Evolutionary conservation across 2,888 invertebrate species (phyloP).

Genomic region (Copidosoma aretas): DNA sequence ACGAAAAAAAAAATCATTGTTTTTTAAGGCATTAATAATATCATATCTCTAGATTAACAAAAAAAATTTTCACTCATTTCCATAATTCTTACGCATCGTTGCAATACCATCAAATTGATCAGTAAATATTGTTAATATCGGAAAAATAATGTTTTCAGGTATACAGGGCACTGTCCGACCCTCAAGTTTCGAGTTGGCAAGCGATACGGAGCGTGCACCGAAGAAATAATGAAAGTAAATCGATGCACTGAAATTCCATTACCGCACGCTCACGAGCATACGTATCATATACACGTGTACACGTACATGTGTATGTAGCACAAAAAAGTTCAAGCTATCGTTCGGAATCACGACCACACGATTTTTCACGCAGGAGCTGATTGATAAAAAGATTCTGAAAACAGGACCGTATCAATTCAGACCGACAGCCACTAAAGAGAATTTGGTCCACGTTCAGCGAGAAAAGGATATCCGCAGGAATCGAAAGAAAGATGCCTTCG

Average conservation of each 20-base stretch:
- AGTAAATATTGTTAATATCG: too few species aligned
- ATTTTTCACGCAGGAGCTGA: conserved; percentile 57
- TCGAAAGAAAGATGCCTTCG: conserved; percentile 52
- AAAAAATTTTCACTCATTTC: too few species aligned
- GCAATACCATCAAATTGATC: too few species aligned
- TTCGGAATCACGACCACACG: neutral
- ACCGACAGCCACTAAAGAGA: conserved; percentile 63
- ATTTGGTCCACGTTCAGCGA: conserved; percentile 47
- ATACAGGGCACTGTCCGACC: conserved; percentile 77
- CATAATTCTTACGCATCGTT: too few species aligned
- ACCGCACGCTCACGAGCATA: neutral
- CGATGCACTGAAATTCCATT: conserved; percentile 5
- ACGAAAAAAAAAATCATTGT: too few species aligned
- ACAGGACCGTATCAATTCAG: conserved; percentile 65
- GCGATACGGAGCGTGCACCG: conserved; percentile 74
- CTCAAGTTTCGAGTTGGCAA: conserved; percentile 75
- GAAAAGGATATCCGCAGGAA: conserved; percentile 55
- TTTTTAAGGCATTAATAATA: too few species aligned
- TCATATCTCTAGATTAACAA: too few species aligned
- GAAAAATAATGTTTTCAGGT: conserved; percentile 62
- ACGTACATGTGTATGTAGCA: too few species aligned
- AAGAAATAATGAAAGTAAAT: conserved; percentile 70
- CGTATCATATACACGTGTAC: too few species aligned
- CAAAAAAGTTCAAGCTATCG: too few species aligned
- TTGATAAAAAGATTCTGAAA: conserved; percentile 63